Conservation (phyloP, 2,888 invertebrate genomes). For the Liopterus haemorrhoidalis region DNA sequence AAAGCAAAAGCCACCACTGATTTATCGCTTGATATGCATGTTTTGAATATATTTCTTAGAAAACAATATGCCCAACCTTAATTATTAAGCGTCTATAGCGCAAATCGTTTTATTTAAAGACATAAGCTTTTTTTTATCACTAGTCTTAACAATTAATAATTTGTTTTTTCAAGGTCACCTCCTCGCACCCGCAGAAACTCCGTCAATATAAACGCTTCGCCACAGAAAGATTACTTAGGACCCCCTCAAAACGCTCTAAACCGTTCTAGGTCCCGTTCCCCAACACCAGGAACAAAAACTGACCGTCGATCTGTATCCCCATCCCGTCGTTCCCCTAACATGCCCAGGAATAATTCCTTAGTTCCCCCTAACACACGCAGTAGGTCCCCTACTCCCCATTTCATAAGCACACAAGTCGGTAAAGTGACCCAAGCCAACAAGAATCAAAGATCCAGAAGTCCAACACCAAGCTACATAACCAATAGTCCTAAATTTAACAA, state of each 20-base stretch:
- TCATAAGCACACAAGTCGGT: slow-evolving; percentile 44
- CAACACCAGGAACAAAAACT: slow-evolving; percentile 26
- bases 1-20: background rate
- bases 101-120: background rate
- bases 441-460: slow-evolving; percentile 48
- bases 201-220: slow-evolving; percentile 32
- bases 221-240: slow-evolving; percentile 37
- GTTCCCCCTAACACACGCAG: slow-evolving; percentile 42
- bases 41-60: background rate
- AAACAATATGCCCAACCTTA: background rate
- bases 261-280: slow-evolving; percentile 41
- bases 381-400: slow-evolving; percentile 50
- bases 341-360: slow-evolving; percentile 38
- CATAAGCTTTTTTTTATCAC: too few relatives aligned
- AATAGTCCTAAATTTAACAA: slow-evolving; percentile 47
- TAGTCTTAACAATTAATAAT: slow-evolving; percentile 11
- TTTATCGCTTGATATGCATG: background rate
- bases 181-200: slow-evolving; percentile 46
- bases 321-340: slow-evolving; percentile 37
- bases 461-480: slow-evolving; percentile 52
- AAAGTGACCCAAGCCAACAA: slow-evolving; percentile 22
- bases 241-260: slow-evolving; percentile 46
- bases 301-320: slow-evolving; percentile 48
- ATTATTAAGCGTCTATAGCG: background rate
- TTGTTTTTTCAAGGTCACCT: slow-evolving; percentile 44